Percentiles rank a stretch among this genome's conserved stretches.
Evolutionary conservation across 2,113 vertebrate genomes (phyloP).

Genomic region (Crotalus horridus): DNA sequence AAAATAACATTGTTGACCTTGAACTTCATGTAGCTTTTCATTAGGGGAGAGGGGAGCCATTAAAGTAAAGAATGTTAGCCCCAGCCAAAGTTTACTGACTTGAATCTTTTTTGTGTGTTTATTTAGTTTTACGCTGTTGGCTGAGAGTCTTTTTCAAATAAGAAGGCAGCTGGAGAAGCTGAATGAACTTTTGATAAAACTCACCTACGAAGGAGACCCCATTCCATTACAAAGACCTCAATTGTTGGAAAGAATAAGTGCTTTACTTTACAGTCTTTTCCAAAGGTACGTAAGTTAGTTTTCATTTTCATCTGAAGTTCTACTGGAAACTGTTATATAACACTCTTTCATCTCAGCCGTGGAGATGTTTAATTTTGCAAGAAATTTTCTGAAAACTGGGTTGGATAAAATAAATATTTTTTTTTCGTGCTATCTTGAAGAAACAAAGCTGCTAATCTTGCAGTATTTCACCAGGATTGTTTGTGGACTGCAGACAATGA

Average conservation of each 20-base stretch:
- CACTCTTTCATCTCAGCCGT: not conserved
- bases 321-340: not conserved
- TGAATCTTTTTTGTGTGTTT: slow-evolving; percentile 31
- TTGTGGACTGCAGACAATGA: slow-evolving; percentile 23
- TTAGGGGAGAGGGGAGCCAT: not conserved
- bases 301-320: not conserved
- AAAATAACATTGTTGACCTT: not conserved
- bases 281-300: slow-evolving; percentile 77
- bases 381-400: not conserved
- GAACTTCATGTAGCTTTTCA: not conserved
- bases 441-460: not conserved
- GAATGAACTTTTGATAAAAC: slow-evolving; percentile 86
- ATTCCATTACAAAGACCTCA: slow-evolving; percentile 86
- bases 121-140: slow-evolving; percentile 84
- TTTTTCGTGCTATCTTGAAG: slow-evolving; percentile 15
- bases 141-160: slow-evolving; percentile 96
- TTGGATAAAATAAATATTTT: slow-evolving; percentile 9
- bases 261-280: slow-evolving; percentile 88
- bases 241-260: slow-evolving; percentile 86
- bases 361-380: not conserved
- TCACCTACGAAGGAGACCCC: slow-evolving; percentile 92
- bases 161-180: slow-evolving; percentile 92
- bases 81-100: not conserved
- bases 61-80: not conserved
- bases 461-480: not conserved